Evolutionary conservation across 1,140 invertebrate species (phyloP).

Genomic region (Hesperophylax magnus): DNA sequence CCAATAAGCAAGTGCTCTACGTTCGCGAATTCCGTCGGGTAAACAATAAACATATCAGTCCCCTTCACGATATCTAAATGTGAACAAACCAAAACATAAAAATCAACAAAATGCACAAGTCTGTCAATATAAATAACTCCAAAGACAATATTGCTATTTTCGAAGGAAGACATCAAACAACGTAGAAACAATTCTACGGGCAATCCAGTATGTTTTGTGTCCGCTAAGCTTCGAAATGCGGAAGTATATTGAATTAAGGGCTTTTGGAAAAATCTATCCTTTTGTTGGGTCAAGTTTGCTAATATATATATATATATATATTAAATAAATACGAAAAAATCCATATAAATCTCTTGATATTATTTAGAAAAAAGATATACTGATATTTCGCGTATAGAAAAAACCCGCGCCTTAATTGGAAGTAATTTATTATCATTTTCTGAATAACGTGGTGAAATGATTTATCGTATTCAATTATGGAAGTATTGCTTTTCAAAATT

Average conservation of each 20-base stretch:
- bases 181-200: conserved; percentile 10
- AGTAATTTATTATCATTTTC: no score
- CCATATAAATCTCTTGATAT: no score
- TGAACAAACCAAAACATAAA: neutral
- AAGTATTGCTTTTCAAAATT: neutral
- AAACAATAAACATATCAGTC: no score
- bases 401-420: no score
- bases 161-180: conserved; percentile 24
- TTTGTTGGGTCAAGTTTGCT: no score
- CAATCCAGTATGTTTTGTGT: neutral
- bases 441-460: no score
- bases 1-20: no score
- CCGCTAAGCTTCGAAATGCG: conserved; percentile 18
- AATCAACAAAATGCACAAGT: conserved; percentile 5
- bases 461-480: neutral
- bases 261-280: neutral
- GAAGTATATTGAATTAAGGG: conserved; percentile 19
- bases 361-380: no score
- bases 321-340: no score
- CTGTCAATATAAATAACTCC: conserved; percentile 34
- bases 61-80: neutral
- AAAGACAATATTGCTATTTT: conserved; percentile 6
- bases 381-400: no score
- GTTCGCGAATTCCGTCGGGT: no score
- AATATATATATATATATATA: no score